phyloP scores from a whole-genome alignment of 2,113 vertebrate genomes.

The Cranoglanis bouderius region DNA sequence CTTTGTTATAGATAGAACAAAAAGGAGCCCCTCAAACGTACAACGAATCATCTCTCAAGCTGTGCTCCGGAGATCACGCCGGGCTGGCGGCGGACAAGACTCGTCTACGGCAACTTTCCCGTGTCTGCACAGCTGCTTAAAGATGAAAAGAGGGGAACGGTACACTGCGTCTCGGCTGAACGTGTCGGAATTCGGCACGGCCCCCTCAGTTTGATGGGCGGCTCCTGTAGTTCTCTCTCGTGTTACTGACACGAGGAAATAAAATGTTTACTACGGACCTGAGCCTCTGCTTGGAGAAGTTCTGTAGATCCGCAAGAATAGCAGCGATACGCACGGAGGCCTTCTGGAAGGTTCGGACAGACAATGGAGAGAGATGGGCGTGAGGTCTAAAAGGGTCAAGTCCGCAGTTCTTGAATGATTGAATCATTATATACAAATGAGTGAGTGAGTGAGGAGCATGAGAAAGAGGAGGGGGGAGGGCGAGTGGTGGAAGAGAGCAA shows the following conservation, averaged over 20 bases:
- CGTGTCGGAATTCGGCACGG: neutral
- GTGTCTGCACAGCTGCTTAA: slow-evolving; percentile 1
- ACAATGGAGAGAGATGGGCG: slow-evolving; percentile 54
- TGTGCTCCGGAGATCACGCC: neutral
- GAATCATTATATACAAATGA: slow-evolving; percentile 69
- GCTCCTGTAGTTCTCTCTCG: neutral
- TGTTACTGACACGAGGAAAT: too few relatives aligned
- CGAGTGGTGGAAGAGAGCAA: neutral
- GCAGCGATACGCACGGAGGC: neutral
- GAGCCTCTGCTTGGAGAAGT: neutral
- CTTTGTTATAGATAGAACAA: too few relatives aligned
- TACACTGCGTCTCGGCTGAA: neutral
- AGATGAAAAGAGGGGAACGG: neutral
- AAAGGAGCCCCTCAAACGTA: neutral
- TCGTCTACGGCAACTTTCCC: slow-evolving; percentile 5
- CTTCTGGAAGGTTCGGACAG: neutral
- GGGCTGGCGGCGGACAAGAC: neutral
- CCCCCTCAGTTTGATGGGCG: neutral
- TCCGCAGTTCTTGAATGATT: slow-evolving; percentile 60
- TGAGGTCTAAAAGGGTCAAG: slow-evolving; percentile 63
- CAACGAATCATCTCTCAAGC: slow-evolving; percentile 31
- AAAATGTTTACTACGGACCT: neutral
- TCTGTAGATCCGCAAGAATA: neutral
- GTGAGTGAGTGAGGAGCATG: neutral
- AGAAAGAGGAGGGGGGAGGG: neutral